Evolutionary conservation across 2,797 vertebrate genomes (phyloP).

Genomic region (Falco peregrinus): DNA sequence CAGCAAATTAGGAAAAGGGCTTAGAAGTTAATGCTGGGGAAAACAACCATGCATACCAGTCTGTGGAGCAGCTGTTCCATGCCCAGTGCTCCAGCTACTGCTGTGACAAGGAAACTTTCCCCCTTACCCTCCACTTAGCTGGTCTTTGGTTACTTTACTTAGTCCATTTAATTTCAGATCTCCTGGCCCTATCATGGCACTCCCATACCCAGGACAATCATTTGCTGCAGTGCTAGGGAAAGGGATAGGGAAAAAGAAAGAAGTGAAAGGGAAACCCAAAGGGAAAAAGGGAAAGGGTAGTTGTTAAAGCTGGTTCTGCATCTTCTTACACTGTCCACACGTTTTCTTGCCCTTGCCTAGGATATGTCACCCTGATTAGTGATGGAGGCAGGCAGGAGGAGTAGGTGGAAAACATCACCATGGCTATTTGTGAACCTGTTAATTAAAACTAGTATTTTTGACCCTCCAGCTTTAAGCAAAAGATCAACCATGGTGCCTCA

Average conservation of each 20-base stretch:
- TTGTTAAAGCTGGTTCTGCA: not conserved
- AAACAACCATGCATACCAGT: not conserved
- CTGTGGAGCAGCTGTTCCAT: not conserved
- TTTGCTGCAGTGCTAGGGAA: not conserved
- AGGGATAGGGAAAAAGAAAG: not conserved
- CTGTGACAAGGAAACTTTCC: not conserved
- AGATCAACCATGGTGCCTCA: not conserved
- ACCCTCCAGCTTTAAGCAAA: not conserved
- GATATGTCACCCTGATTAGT: not conserved
- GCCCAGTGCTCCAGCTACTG: not conserved
- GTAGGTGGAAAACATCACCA: not conserved
- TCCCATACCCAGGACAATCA: not conserved
- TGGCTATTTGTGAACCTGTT: not conserved
- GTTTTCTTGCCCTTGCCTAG: not conserved
- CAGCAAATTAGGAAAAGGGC: not conserved
- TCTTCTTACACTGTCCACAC: not conserved
- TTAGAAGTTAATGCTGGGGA: not conserved
- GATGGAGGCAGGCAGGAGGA: not conserved
- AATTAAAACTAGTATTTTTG: not conserved
- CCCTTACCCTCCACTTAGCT: not conserved
- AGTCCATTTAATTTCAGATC: not conserved
- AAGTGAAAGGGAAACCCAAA: not conserved
- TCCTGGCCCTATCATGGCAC: not conserved
- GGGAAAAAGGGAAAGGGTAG: not conserved
- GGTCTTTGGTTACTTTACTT: not conserved